phyloP scores from a whole-genome alignment of 2,113 vertebrate genomes.

The Cathartes aura region DNA sequence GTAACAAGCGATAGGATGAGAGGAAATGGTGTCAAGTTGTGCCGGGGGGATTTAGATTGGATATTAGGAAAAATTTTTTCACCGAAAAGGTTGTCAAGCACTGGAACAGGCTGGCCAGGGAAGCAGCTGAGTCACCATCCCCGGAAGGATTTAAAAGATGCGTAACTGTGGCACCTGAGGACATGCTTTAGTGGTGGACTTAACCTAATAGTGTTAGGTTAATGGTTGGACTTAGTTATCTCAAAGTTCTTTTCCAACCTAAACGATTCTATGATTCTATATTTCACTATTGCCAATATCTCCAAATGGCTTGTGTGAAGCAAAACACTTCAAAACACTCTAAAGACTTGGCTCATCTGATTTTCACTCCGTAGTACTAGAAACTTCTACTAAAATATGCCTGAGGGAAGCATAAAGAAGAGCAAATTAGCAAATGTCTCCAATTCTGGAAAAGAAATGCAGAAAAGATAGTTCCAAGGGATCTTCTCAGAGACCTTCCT shows the following conservation, averaged over 20 bases:
- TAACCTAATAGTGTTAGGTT: no score
- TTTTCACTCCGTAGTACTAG: neutral
- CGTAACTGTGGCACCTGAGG: no score
- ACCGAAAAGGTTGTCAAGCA: no score
- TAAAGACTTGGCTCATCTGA: neutral
- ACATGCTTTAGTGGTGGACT: no score
- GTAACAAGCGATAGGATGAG: no score
- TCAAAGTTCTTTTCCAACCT: neutral
- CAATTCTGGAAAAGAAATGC: neutral
- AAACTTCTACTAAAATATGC: neutral
- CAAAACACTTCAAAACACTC: neutral
- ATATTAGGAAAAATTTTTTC: no score
- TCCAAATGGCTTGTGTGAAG: neutral
- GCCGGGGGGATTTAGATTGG: no score
- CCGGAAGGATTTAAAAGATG: no score
- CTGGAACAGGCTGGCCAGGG: no score
- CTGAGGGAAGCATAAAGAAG: neutral
- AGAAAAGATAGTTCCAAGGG: neutral
- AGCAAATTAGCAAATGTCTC: neutral
- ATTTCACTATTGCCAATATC: neutral
- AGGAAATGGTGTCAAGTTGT: no score
- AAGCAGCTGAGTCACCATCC: no score
- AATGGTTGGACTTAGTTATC: no score
- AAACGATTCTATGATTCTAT: neutral
- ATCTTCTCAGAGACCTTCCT: neutral